phyloP scores from a whole-genome alignment of 2,113 vertebrate genomes.

The Callaeas wilsoni region DNA sequence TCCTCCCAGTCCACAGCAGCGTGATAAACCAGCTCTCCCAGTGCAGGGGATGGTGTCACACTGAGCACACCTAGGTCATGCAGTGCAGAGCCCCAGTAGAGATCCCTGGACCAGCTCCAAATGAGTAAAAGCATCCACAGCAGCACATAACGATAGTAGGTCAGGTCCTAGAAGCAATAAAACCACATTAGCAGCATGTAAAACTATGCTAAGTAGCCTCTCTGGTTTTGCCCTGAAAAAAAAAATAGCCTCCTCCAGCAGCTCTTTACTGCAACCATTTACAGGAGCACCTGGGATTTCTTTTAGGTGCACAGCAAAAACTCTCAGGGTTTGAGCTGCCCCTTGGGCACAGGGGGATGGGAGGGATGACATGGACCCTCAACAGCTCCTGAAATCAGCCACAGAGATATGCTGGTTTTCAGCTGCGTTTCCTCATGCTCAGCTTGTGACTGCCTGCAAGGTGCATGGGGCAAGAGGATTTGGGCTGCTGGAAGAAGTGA shows the following conservation, averaged over 20 bases:
- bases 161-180: slow-evolving; percentile 50
- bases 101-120: slow-evolving; percentile 20
- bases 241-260: background rate
- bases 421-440: background rate
- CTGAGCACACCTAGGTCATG: slow-evolving; percentile 16
- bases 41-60: background rate
- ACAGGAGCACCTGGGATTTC: background rate
- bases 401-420: background rate
- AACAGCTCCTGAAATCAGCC: background rate
- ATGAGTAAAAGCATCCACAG: slow-evolving; percentile 23
- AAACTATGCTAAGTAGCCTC: slow-evolving; percentile 39
- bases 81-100: background rate
- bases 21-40: background rate
- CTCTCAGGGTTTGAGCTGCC: background rate
- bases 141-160: background rate
- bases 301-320: background rate
- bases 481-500: background rate
- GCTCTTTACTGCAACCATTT: background rate
- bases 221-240: background rate
- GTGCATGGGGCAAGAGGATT: background rate
- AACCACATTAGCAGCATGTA: slow-evolving; percentile 38
- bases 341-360: background rate
- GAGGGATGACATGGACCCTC: background rate
- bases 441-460: background rate
- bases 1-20: background rate